Percentiles rank a stretch among this genome's conserved stretches.
Conservation (phyloP, 2,888 invertebrate genomes). For the Cataglyphis rosenhaueri region DNA sequence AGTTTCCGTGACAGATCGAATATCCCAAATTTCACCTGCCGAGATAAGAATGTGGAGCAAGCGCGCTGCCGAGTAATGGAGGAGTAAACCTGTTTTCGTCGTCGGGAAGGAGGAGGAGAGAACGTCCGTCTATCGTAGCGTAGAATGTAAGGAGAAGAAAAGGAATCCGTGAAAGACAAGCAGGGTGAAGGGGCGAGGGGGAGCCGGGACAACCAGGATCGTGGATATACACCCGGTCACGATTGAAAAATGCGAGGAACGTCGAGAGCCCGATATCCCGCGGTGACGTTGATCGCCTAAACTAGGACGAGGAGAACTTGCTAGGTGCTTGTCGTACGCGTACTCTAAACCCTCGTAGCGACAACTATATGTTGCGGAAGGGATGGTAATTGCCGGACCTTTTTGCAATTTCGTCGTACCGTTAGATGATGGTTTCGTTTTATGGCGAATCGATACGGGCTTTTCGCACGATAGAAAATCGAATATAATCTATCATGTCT, state of each 20-base stretch:
- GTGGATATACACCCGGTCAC: conserved; percentile 44
- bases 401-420: conserved; percentile 45
- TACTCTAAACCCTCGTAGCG: background rate
- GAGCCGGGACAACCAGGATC: background rate
- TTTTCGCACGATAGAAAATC: conserved; percentile 25
- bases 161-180: background rate
- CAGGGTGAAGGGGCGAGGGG: background rate
- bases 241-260: conserved; percentile 37
- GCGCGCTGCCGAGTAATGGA: conserved; percentile 47
- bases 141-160: conserved; percentile 14
- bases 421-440: conserved; percentile 35
- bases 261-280: conserved; percentile 14
- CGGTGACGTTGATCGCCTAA: conserved; percentile 22
- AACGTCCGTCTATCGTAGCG: conserved; percentile 15
- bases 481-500: background rate
- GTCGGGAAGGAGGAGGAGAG: background rate
- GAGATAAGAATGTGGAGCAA: conserved; percentile 68
- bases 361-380: conserved; percentile 12
- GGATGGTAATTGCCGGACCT: conserved; percentile 8
- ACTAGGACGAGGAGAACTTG: conserved; percentile 26
- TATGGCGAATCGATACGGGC: conserved; percentile 1
- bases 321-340: background rate
- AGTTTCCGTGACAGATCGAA: conserved; percentile 13
- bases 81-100: conserved; percentile 60
- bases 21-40: conserved; percentile 65